These are phyloP conservation scores for Blera fallax DNA, from an alignment of 2,888 invertebrate species.

Conservation along the genomic window DNA sequence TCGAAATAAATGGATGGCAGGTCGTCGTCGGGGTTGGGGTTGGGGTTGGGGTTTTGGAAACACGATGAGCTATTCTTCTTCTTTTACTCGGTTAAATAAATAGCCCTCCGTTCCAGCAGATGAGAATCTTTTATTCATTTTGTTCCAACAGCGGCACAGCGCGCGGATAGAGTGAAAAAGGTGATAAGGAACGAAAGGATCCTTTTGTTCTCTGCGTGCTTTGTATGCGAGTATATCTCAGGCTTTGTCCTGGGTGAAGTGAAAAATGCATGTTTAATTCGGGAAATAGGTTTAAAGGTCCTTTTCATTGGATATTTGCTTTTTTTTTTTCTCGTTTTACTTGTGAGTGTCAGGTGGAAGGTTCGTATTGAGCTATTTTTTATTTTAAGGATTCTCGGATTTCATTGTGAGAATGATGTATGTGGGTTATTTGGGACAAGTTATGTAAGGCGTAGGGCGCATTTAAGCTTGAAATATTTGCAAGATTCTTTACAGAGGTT, in stretches of 20 bases:
- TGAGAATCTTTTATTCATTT: conserved; percentile 60
- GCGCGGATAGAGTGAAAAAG: background rate
- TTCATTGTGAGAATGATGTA: background rate
- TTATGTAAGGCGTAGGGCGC: background rate
- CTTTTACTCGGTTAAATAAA: conserved; percentile 56
- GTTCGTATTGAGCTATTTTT: conserved; percentile 7
- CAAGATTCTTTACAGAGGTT: background rate
- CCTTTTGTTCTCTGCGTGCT: conserved; percentile 31
- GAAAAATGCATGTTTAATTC: conserved; percentile 52
- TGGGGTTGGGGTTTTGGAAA: conserved; percentile 24
- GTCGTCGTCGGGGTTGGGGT: conserved; percentile 4
- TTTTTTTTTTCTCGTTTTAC: no score
- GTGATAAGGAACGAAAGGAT: conserved; percentile 32
- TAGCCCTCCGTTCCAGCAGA: conserved; percentile 45
- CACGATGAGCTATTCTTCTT: conserved; percentile 49
- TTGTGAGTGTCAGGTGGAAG: conserved; percentile 17
- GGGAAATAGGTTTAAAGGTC: conserved; percentile 21
- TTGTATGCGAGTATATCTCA: background rate
- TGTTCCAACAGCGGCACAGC: background rate
- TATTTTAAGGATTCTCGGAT: conserved; percentile 1
- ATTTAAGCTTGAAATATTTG: background rate
- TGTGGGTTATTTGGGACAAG: background rate
- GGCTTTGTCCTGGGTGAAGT: conserved; percentile 1
- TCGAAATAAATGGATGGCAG: conserved; percentile 68
- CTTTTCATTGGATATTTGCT: no score